Evolutionary conservation across 2,888 invertebrate genomes (phyloP).

Genomic region (Pseudoips prasinana): DNA sequence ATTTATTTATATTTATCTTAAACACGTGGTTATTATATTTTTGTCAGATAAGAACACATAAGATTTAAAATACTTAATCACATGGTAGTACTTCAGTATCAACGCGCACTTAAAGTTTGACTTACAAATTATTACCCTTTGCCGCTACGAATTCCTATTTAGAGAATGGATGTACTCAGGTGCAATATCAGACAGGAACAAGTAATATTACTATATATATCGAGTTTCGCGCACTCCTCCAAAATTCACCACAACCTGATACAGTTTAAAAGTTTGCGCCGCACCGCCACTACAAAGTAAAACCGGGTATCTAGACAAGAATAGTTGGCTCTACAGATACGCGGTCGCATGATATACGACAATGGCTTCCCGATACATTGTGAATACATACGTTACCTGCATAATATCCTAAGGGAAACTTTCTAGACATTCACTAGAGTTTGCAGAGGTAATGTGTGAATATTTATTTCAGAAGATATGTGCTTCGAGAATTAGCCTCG

Average conservation of each 20-base stretch:
- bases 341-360: conserved; percentile 44
- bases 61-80: too few species aligned
- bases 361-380: conserved; percentile 67
- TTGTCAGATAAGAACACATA: too few species aligned
- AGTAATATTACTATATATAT: too few species aligned
- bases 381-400: conserved; percentile 40
- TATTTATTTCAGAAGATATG: conserved; percentile 25
- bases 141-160: too few species aligned
- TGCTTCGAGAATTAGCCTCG: conserved; percentile 10
- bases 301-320: conserved; percentile 37
- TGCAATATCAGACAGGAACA: too few species aligned
- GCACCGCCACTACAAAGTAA: conserved; percentile 40
- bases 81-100: too few species aligned
- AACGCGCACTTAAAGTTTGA: too few species aligned
- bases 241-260: conserved; percentile 18
- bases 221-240: neutral
- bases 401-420: conserved; percentile 46
- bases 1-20: too few species aligned
- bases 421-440: conserved; percentile 43
- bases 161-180: too few species aligned
- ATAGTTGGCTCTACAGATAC: conserved; percentile 54
- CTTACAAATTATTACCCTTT: too few species aligned
- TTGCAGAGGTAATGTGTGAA: conserved; percentile 28
- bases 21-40: too few species aligned
- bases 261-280: conserved; percentile 37